Percentiles rank a stretch among this genome's conserved stretches.
Evolutionary conservation across 53 echinoderm and acorn worm genomes (phyloP).

Genomic region (Echinometra lucunter): DNA sequence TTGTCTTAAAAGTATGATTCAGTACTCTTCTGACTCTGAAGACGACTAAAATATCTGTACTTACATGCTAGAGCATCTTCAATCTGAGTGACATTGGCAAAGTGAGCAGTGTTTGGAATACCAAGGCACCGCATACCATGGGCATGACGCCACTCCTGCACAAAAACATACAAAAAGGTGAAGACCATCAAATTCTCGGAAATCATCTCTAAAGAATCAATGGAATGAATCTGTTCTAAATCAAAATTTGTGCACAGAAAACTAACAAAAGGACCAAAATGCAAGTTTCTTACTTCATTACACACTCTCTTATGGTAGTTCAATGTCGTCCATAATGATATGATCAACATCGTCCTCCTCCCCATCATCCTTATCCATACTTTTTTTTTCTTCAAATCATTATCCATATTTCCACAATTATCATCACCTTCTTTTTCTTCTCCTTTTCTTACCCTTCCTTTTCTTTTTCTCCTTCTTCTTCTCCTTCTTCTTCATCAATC

Average conservation of each 20-base stretch:
- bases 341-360: too few relatives aligned
- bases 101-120: slow-evolving; percentile 99
- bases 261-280: not conserved
- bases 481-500: not conserved
- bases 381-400: too few relatives aligned
- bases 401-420: too few relatives aligned
- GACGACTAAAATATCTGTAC: slow-evolving; percentile 39
- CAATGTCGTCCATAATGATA: too few relatives aligned
- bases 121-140: slow-evolving; percentile 99
- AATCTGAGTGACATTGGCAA: slow-evolving; percentile 97
- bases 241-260: not conserved
- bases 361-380: too few relatives aligned
- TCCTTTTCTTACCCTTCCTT: too few relatives aligned
- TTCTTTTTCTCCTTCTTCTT: too few relatives aligned
- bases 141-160: slow-evolving; percentile 99
- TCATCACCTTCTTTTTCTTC: too few relatives aligned
- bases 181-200: not conserved
- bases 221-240: not conserved
- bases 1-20: not conserved
- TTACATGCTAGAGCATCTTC: slow-evolving; percentile 99
- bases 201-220: not conserved
- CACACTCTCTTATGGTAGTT: not conserved
- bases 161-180: not conserved
- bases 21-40: not conserved
- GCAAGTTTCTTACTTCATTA: not conserved